These are phyloP conservation scores for Phataginus tetradactyla DNA, from an alignment of 2,797 vertebrate genomes.

Conservation along the genomic window DNA sequence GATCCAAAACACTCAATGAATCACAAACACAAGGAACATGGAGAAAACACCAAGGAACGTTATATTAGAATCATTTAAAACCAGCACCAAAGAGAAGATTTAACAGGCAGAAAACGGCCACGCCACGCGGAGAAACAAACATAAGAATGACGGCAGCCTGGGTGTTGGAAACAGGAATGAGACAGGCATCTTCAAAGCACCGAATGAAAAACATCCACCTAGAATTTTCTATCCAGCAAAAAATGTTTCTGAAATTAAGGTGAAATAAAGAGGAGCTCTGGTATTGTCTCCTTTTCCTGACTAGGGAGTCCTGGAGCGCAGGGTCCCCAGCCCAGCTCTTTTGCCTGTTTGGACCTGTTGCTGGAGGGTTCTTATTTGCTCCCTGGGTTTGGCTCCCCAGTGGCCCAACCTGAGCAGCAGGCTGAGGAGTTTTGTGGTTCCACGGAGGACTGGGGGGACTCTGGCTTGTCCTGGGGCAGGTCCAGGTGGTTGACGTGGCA, in stretches of 20 bases:
- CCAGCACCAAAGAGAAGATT: rapidly evolving
- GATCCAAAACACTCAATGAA: background rate
- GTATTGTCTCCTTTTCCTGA: rapidly evolving
- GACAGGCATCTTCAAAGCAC: rapidly evolving
- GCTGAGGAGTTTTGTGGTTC: background rate
- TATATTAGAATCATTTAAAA: background rate
- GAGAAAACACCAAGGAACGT: background rate
- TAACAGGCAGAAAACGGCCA: rapidly evolving
- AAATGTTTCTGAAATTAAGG: background rate
- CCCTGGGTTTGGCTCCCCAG: background rate
- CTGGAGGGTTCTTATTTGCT: background rate
- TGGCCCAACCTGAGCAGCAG: background rate
- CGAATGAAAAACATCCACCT: rapidly evolving
- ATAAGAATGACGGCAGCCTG: rapidly evolving
- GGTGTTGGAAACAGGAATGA: rapidly evolving
- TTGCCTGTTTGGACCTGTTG: rapidly evolving
- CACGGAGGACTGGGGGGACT: rapidly evolving
- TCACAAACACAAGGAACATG: no score
- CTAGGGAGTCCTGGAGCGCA: rapidly evolving
- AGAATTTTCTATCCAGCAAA: background rate
- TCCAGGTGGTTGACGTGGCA: background rate
- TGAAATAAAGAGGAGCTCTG: rapidly evolving
- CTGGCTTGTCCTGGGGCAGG: background rate
- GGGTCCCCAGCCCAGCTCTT: rapidly evolving
- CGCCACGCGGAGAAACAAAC: rapidly evolving